These are phyloP conservation scores for Subacronicta megacephala DNA, from an alignment of 2,888 invertebrate genomes.

Conservation along the genomic window DNA sequence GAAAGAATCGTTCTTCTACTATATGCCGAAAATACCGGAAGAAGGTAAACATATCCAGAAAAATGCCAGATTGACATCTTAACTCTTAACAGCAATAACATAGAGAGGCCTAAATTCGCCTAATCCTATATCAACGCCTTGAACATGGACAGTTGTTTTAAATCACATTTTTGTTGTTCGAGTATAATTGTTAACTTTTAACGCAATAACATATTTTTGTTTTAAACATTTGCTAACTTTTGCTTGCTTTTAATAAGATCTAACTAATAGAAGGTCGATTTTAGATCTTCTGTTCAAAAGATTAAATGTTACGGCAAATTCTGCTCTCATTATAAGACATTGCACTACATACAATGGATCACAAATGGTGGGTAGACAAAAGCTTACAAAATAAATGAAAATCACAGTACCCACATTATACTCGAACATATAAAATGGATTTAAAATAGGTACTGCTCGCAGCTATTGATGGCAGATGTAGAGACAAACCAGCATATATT, in stretches of 20 bases:
- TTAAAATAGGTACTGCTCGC: slow-evolving; percentile 43
- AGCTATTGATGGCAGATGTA: slow-evolving; percentile 43
- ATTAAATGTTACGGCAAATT: not conserved
- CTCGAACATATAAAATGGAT: slow-evolving; percentile 61
- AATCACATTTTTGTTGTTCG: slow-evolving; percentile 72
- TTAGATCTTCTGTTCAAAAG: not conserved
- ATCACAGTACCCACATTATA: slow-evolving; percentile 24
- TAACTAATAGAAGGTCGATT: slow-evolving; percentile 24
- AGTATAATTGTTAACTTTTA: slow-evolving; percentile 59
- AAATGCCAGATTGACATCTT: slow-evolving; percentile 80
- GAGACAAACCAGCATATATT: not conserved
- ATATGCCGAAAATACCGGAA: slow-evolving; percentile 84
- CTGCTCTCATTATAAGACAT: not conserved
- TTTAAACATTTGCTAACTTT: slow-evolving; percentile 42
- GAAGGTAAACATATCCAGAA: slow-evolving; percentile 83
- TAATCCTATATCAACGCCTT: slow-evolving; percentile 77
- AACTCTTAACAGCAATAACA: slow-evolving; percentile 85
- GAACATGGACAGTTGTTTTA: slow-evolving; percentile 68
- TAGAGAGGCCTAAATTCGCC: slow-evolving; percentile 85
- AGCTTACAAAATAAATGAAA: not conserved
- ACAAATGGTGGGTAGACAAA: no score
- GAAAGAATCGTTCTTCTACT: slow-evolving; percentile 84
- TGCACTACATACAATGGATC: not conserved
- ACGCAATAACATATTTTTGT: slow-evolving; percentile 51
- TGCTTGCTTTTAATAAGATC: slow-evolving; percentile 49